Base-by-base conservation (phyloP, 23 tunicate genomes). In the Ciona savignyi region DNA sequence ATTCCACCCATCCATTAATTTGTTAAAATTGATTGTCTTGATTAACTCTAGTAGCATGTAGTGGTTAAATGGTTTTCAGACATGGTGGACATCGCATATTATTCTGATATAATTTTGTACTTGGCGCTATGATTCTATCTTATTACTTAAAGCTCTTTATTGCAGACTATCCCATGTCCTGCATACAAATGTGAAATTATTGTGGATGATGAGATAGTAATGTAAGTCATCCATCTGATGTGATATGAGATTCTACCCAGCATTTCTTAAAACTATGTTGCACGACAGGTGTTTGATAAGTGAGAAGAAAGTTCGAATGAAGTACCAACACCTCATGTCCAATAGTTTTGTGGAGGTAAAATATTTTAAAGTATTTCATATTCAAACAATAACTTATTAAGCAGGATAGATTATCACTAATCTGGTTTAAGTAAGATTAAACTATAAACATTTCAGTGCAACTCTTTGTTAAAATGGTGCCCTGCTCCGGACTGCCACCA, bases 401-500 rank as follows among this genome's bases (percentile, higher is more conserved):
- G 29, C 22, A 49, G 61, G 6, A 19, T 42, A 48, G 3, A 27
- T 71, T 71, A 48, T 42, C 31, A 11, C 6, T 1, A 63, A 63
- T 63, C 67, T 9, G 15, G 6, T 63, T n/a, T 9, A 9, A 9
- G 67, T n/a, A 23, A 9, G 34, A 4, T n/a, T 11, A 62, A 9
- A 3, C 70, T 3, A 29, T 22, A 34, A 4, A 35, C 48, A 24
- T n/a, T 70, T 3, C 61, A 85, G 89, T 84, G 91, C 67, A 91
- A 91, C 70, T 67, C 86, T 2, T 62, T 81, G 30, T 74, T 91
- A 23, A 84, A 82, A 35, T 91, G 97, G 97, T 91, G 97, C 51
- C 97, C 97, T 24, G 86, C 83, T 26, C 86, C 91, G 0, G 89
- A 91, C 83, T 91, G 97, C 66, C 84, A 85, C 61, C 85, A 84